A percentile compares a stretch with the other conserved stretches of the same genome.
phyloP scores from a whole-genome alignment of 1,140 invertebrate species.

The Euura lappo region DNA sequence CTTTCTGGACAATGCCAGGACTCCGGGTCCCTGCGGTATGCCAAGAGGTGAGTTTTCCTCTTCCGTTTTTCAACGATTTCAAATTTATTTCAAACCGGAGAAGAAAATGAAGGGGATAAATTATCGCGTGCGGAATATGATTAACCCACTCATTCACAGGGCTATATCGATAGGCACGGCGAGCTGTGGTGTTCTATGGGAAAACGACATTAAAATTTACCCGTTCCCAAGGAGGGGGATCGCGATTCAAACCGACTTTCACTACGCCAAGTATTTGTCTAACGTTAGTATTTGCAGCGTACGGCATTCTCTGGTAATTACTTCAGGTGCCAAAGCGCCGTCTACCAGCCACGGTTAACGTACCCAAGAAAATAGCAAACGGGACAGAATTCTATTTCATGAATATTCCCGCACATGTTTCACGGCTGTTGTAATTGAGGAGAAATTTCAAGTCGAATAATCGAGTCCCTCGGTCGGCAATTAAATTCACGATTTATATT shows the following conservation, averaged over 20 bases:
- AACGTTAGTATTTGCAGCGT: neutral
- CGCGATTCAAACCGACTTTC: neutral
- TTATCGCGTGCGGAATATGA: neutral
- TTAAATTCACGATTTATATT: too few species aligned
- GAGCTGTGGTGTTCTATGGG: conserved; percentile 39
- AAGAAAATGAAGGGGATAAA: neutral
- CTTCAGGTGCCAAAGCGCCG: neutral
- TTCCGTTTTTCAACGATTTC: neutral
- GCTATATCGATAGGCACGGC: neutral
- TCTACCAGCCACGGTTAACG: neutral
- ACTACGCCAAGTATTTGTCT: conserved; percentile 3
- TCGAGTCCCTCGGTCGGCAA: too few species aligned
- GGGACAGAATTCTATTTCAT: too few species aligned
- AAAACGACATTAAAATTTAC: conserved; percentile 52
- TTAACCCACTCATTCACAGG: neutral
- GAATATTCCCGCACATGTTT: too few species aligned
- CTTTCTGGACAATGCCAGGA: conserved; percentile 91
- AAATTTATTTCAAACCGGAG: neutral
- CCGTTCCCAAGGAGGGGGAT: conserved; percentile 23
- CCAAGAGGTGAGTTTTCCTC: conserved; percentile 79
- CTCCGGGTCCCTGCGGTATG: conserved; percentile 92
- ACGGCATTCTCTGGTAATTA: conserved; percentile 3
- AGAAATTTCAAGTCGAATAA: too few species aligned
- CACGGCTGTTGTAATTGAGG: too few species aligned
- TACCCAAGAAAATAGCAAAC: neutral